Evolutionary conservation across 2,797 vertebrate genomes (phyloP).

Genomic region (Enteromius trimaculatus): DNA sequence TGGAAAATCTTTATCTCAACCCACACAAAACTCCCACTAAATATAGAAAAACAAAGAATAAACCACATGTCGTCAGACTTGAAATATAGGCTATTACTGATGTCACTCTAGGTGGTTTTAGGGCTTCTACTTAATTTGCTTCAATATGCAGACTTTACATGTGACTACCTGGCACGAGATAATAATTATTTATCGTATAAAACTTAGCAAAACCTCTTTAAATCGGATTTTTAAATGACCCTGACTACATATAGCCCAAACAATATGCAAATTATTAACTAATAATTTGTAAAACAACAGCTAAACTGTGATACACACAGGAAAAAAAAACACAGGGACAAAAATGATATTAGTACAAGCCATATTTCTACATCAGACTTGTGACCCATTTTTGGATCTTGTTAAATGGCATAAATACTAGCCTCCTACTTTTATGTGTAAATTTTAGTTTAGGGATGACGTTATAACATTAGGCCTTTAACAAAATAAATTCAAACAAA

Average conservation of each 20-base stretch:
- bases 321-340: too few relatives aligned
- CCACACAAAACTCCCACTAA: background rate
- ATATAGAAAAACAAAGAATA: background rate
- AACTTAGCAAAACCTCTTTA: background rate
- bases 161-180: background rate
- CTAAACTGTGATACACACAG: background rate
- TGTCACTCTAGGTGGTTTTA: too few relatives aligned
- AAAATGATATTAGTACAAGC: background rate
- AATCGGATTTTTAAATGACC: background rate
- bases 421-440: background rate
- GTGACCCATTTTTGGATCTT: background rate
- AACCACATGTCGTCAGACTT: background rate
- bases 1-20: background rate
- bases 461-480: too few relatives aligned
- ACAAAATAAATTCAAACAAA: background rate
- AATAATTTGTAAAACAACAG: background rate
- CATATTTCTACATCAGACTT: background rate
- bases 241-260: background rate
- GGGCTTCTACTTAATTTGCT: background rate
- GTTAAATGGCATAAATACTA: background rate
- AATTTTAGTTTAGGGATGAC: background rate
- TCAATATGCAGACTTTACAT: background rate
- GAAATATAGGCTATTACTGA: background rate
- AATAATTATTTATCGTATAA: background rate
- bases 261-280: background rate